phyloP scores from a whole-genome alignment of 2,797 vertebrate genomes.

The Schizopygopsis malacanthus region DNA sequence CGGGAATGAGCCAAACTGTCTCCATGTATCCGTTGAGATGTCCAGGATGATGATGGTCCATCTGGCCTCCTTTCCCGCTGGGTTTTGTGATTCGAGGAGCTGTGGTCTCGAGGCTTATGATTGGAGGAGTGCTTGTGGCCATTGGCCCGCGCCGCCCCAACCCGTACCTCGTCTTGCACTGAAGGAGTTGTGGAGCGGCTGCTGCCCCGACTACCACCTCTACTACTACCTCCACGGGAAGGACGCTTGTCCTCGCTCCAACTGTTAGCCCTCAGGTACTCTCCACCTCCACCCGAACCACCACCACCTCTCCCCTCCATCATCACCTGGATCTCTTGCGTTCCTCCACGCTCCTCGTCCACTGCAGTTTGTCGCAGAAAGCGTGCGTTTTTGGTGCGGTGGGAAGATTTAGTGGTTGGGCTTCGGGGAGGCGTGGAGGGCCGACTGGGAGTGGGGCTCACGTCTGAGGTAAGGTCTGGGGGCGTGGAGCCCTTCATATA shows the following conservation, averaged over 20 bases:
- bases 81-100: constrained; percentile 89
- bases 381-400: constrained; percentile 87
- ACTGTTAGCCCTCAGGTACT: constrained; percentile 84
- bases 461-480: constrained; percentile 85
- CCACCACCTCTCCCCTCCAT: constrained; percentile 84
- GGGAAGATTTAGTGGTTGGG: constrained; percentile 78
- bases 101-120: constrained; percentile 87
- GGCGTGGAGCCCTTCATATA: constrained; percentile 92
- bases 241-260: constrained; percentile 86
- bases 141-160: constrained; percentile 76
- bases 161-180: constrained; percentile 73
- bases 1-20: constrained; percentile 79
- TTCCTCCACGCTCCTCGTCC: constrained; percentile 87
- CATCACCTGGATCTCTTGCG: constrained; percentile 93
- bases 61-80: constrained; percentile 87
- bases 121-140: constrained; percentile 89
- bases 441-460: constrained; percentile 90
- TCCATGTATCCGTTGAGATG: constrained; percentile 82
- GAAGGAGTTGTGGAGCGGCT: constrained; percentile 69
- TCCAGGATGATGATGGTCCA: constrained; percentile 87
- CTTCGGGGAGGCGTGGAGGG: constrained; percentile 86
- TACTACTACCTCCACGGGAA: constrained; percentile 66
- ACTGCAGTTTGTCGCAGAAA: constrained; percentile 90
- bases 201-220: constrained; percentile 75
- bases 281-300: constrained; percentile 74